phyloP scores from a whole-genome alignment of 2,888 invertebrate genomes.

The Oligia latruncula region DNA sequence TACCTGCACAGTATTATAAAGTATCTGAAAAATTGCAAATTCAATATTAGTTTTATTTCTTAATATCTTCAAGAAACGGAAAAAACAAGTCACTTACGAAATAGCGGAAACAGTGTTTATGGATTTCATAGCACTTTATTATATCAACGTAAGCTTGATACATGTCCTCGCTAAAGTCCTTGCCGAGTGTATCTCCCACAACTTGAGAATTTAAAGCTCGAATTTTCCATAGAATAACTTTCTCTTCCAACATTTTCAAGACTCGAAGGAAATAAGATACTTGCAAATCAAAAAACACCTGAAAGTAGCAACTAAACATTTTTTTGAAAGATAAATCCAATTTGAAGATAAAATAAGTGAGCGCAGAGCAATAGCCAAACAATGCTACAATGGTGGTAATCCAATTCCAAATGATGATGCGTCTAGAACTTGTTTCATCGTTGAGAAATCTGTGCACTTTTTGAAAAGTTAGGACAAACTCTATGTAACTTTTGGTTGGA shows the following conservation, averaged over 20 bases:
- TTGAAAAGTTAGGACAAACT: conserved; percentile 30
- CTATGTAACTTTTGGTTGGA: background rate
- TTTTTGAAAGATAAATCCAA: background rate
- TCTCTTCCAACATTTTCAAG: conserved; percentile 6
- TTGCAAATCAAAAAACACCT: conserved; percentile 3
- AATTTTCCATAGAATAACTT: conserved; percentile 21
- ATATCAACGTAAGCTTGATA: conserved; percentile 17
- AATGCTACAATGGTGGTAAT: background rate
- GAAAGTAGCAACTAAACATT: conserved; percentile 13
- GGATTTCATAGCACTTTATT: conserved; percentile 21
- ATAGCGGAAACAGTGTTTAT: background rate
- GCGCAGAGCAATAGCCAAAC: background rate
- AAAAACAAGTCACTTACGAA: conserved; percentile 17
- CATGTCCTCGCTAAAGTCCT: background rate
- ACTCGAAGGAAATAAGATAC: conserved; percentile 17
- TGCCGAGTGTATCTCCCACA: background rate
- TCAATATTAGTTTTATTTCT: background rate
- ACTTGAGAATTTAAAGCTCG: background rate
- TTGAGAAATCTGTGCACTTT: conserved; percentile 32
- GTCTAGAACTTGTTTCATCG: background rate
- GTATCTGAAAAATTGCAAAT: conserved; percentile 18
- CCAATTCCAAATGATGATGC: conserved; percentile 22
- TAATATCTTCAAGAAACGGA: background rate
- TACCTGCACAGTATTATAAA: background rate
- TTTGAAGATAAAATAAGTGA: background rate